A percentile compares a stretch with the other conserved stretches of the same genome.
These are phyloP conservation scores for Frieseomelitta varia DNA, from an alignment of 1,140 invertebrate species.

Conservation along the genomic window DNA sequence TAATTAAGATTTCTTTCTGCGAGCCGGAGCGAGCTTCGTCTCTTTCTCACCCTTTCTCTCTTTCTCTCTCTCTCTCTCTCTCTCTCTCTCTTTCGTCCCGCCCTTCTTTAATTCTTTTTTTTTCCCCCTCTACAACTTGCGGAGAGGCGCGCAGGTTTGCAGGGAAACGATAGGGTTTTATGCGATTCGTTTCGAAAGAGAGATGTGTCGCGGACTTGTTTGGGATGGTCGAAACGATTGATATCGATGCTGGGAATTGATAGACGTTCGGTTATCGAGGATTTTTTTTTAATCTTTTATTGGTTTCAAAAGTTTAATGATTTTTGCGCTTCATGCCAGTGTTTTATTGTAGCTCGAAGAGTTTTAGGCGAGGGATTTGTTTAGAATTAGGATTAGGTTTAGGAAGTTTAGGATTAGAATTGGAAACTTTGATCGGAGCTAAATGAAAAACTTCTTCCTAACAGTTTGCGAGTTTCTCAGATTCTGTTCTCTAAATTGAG, in stretches of 20 bases:
- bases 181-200: neutral
- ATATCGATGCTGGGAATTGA: neutral
- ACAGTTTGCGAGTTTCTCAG: too few relatives aligned
- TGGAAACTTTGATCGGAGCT: too few relatives aligned
- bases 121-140: neutral
- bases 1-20: conserved; percentile 80
- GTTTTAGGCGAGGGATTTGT: too few relatives aligned
- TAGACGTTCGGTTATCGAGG: neutral
- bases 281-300: neutral
- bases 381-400: too few relatives aligned
- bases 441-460: too few relatives aligned
- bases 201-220: neutral
- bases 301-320: too few relatives aligned
- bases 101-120: conserved; percentile 5
- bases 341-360: too few relatives aligned
- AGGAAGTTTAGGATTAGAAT: too few relatives aligned
- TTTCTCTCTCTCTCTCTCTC: neutral
- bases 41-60: neutral
- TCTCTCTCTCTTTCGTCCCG: neutral
- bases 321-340: too few relatives aligned
- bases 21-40: conserved; percentile 30
- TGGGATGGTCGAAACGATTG: neutral
- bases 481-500: neutral
- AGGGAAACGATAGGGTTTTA: neutral
- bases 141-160: neutral